phyloP scores from a whole-genome alignment of 1,140 invertebrate genomes.

The Cotesia vestalis region DNA sequence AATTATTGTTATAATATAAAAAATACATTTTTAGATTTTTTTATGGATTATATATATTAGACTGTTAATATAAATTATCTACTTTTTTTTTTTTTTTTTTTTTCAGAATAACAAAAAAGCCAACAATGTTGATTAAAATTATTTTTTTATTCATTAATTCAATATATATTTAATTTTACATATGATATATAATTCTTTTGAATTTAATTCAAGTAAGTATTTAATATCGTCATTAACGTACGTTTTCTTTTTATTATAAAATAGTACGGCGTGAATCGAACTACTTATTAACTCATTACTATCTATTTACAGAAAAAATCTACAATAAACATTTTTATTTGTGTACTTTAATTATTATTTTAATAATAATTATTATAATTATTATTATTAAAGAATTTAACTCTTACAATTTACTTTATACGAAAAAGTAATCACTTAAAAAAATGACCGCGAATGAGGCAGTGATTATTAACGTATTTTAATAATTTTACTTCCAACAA shows the following conservation, averaged over 20 bases:
- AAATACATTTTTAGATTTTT: slow-evolving; percentile 9
- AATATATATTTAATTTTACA: too few species aligned
- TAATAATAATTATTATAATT: too few species aligned
- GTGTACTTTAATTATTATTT: background rate
- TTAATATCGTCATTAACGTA: background rate
- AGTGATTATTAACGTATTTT: too few species aligned
- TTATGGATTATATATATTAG: background rate
- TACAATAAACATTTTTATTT: slow-evolving; percentile 3
- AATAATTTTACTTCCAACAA: too few species aligned
- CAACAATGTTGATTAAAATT: too few species aligned
- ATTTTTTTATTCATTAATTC: too few species aligned
- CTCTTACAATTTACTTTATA: too few species aligned
- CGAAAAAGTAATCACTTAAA: too few species aligned
- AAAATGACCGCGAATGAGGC: too few species aligned
- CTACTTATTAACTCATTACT: slow-evolving; percentile 3
- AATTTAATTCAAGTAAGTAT: background rate
- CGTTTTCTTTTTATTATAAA: background rate
- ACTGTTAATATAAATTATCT: background rate
- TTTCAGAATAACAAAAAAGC: slow-evolving; percentile 56
- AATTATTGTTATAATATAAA: background rate
- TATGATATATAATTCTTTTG: background rate
- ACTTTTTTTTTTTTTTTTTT: slow-evolving; percentile 36
- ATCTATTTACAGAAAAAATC: slow-evolving; percentile 11
- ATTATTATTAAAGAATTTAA: too few species aligned
- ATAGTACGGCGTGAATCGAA: background rate